Evolutionary conservation across 2,113 vertebrate genomes (phyloP).

Genomic region (Gallinago jamesoni): DNA sequence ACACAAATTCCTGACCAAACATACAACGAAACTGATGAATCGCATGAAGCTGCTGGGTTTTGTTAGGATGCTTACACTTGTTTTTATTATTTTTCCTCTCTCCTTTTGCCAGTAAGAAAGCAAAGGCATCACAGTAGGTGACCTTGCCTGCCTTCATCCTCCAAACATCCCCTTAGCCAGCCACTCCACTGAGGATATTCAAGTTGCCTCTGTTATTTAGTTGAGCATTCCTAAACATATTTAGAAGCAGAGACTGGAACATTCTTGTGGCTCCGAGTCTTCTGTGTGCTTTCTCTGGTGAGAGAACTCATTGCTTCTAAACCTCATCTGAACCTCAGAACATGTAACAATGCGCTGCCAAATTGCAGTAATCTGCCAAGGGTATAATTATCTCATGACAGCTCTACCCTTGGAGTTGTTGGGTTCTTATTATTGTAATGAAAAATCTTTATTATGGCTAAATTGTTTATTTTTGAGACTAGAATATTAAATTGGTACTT

Average conservation of each 20-base stretch:
- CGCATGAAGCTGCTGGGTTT: neutral
- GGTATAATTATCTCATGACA: conserved; percentile 65
- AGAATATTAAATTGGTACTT: conserved; percentile 33
- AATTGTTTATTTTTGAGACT: conserved; percentile 57
- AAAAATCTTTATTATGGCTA: conserved; percentile 64
- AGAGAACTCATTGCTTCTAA: conserved; percentile 42
- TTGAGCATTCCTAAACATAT: conserved; percentile 17
- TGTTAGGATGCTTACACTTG: neutral
- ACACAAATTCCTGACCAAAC: conserved; percentile 23
- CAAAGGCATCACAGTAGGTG: neutral
- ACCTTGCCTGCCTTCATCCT: conserved; percentile 11
- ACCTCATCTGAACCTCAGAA: conserved; percentile 51
- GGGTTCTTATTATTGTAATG: conserved; percentile 61
- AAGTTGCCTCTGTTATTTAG: conserved; percentile 3
- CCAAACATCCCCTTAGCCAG: neutral
- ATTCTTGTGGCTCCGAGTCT: conserved; percentile 4
- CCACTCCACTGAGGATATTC: neutral
- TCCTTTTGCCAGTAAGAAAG: neutral
- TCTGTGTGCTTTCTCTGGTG: neutral
- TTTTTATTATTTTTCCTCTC: neutral
- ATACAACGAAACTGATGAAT: neutral
- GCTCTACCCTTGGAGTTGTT: conserved; percentile 66
- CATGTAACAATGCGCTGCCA: conserved; percentile 52
- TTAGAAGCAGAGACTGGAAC: conserved; percentile 38
- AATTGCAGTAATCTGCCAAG: conserved; percentile 64